Percentiles rank a stretch among this genome's conserved stretches.
Conservation (phyloP, 2,113 vertebrate species). For the Patagioenas fasciata region DNA sequence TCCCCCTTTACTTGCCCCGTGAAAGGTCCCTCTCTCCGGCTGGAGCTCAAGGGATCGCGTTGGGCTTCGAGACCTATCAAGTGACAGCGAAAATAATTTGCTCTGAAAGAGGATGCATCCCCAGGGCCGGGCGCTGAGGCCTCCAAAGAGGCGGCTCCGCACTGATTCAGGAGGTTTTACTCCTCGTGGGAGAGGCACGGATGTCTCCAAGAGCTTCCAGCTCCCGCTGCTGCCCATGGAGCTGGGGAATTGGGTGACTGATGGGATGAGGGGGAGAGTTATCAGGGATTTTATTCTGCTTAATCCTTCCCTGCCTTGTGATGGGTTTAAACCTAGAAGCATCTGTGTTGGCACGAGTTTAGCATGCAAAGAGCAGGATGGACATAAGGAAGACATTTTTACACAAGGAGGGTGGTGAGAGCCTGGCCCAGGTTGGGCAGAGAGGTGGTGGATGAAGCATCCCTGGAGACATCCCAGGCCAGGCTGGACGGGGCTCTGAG, state of each 20-base stretch:
- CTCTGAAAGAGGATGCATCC: constrained; percentile 45
- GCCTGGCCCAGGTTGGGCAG: too few species aligned
- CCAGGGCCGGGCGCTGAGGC: background rate
- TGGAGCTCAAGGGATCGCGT: background rate
- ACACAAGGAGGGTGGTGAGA: too few species aligned
- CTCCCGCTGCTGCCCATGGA: fast-evolving
- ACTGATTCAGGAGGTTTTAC: background rate
- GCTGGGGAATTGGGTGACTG: fast-evolving
- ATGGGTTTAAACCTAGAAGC: background rate
- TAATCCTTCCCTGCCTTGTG: background rate
- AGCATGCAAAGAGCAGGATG: background rate
- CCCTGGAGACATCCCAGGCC: too few species aligned
- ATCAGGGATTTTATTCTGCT: background rate
- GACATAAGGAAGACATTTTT: too few species aligned
- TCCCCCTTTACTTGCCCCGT: background rate
- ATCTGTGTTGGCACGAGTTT: fast-evolving
- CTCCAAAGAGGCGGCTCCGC: background rate
- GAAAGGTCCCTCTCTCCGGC: background rate
- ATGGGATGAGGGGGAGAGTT: fast-evolving
- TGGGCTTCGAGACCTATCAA: background rate
- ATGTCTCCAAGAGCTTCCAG: fast-evolving
- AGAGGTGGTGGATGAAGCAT: too few species aligned
- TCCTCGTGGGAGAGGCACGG: fast-evolving
- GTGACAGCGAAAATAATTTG: constrained; percentile 2
- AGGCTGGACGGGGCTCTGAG: too few species aligned